phyloP scores from a whole-genome alignment of 2,113 vertebrate species.

The Perca flavescens region DNA sequence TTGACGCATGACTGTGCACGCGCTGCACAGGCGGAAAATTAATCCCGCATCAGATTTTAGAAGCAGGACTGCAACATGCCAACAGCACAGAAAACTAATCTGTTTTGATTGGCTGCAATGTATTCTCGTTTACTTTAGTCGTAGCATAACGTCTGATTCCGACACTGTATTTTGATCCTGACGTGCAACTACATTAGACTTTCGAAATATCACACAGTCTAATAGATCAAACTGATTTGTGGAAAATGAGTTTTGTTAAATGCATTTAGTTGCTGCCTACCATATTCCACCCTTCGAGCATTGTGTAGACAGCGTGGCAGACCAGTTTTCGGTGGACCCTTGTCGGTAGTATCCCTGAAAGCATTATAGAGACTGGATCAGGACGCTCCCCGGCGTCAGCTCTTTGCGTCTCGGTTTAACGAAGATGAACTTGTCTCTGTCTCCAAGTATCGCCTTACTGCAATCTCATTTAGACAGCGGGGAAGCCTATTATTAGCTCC shows the following conservation, averaged over 20 bases:
- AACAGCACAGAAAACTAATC: constrained; percentile 17
- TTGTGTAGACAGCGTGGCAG: constrained; percentile 52
- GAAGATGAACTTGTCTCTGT: constrained; percentile 76
- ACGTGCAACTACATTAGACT: not conserved
- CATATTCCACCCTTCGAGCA: constrained; percentile 65
- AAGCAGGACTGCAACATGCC: constrained; percentile 2
- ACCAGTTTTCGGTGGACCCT: constrained; percentile 65
- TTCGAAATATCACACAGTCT: not conserved
- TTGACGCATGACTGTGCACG: constrained; percentile 30
- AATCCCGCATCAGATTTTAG: constrained; percentile 53
- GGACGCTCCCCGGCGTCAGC: constrained; percentile 62
- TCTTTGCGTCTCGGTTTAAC: constrained; percentile 76
- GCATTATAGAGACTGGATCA: constrained; percentile 70
- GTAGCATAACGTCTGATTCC: not conserved
- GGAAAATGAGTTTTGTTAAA: not conserved
- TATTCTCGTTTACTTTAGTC: not conserved
- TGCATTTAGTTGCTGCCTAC: constrained; percentile 60
- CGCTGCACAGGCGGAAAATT: constrained; percentile 53
- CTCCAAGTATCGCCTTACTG: constrained; percentile 72
- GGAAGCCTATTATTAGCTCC: constrained; percentile 80
- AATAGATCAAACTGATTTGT: not conserved
- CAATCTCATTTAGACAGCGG: constrained; percentile 74
- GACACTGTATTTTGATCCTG: not conserved
- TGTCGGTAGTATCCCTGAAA: constrained; percentile 60
- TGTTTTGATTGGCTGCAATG: not conserved